Evolutionary conservation across 2,797 vertebrate species (phyloP).

Genomic region (Acanthurus lineatus): DNA sequence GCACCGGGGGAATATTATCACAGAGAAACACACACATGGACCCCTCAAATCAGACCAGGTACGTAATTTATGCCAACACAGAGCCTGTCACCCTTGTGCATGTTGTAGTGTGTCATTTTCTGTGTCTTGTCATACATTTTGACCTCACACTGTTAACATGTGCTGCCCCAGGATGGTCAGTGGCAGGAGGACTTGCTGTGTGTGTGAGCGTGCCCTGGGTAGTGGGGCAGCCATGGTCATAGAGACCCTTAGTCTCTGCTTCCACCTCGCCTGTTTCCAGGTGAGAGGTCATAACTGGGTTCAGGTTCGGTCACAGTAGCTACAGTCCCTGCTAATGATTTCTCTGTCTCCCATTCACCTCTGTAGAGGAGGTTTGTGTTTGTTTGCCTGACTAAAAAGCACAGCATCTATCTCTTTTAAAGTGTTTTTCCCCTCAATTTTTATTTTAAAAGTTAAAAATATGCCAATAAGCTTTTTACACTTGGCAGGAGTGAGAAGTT

Average conservation of each 20-base stretch:
- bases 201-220: conserved; percentile 92
- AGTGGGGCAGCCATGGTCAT: conserved; percentile 97
- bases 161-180: conserved; percentile 91
- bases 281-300: conserved; percentile 85
- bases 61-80: background rate
- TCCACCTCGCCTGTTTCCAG: conserved; percentile 98
- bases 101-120: background rate
- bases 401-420: background rate
- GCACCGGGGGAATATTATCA: conserved; percentile 71
- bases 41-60: conserved; percentile 84
- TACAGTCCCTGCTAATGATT: background rate
- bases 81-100: background rate
- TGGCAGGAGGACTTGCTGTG: conserved; percentile 92
- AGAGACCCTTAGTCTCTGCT: conserved; percentile 96
- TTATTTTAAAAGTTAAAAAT: no score
- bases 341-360: background rate
- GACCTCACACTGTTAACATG: conserved; percentile 62
- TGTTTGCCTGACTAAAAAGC: background rate
- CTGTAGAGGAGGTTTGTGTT: background rate
- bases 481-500: background rate
- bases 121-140: conserved; percentile 22
- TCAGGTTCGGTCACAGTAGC: conserved; percentile 50
- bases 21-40: conserved; percentile 47
- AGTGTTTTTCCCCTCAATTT: background rate
- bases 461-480: background rate